A percentile compares a stretch with the other conserved stretches of the same genome.
Conservation (phyloP, 2,113 vertebrate genomes). For the Haemorhous mexicanus region DNA sequence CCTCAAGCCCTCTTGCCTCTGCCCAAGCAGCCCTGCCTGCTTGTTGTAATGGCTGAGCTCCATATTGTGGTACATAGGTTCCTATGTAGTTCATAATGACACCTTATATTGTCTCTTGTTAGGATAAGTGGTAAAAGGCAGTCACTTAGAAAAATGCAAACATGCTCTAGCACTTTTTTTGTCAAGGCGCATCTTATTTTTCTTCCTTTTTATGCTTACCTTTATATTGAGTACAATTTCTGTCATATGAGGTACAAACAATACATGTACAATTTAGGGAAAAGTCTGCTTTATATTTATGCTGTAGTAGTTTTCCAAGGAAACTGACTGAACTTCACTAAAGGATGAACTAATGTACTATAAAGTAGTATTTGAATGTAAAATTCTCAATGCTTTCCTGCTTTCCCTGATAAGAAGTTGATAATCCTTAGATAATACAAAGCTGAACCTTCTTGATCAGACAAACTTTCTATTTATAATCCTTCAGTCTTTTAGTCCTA, state of each 20-base stretch:
- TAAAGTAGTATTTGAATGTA: background rate
- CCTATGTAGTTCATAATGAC: background rate
- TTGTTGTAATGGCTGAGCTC: background rate
- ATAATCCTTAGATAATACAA: background rate
- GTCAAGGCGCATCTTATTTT: background rate
- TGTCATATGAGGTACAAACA: background rate
- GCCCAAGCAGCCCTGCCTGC: background rate
- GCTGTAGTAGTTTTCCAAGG: background rate
- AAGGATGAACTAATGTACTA: background rate
- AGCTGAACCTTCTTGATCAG: background rate
- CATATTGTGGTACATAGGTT: background rate
- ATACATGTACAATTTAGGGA: background rate
- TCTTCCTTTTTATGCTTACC: background rate
- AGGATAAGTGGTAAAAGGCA: background rate
- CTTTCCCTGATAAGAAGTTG: background rate
- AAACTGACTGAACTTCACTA: background rate
- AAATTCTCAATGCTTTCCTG: background rate
- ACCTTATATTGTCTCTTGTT: background rate
- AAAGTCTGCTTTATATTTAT: background rate
- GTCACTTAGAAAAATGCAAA: background rate
- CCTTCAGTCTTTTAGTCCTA: background rate
- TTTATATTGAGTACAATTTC: background rate
- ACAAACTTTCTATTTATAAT: background rate
- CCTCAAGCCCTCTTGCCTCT: background rate
- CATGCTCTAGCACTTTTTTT: background rate